Conservation (phyloP, 2,888 invertebrate genomes). For the Imbricaverruca yamaguchii region DNA sequence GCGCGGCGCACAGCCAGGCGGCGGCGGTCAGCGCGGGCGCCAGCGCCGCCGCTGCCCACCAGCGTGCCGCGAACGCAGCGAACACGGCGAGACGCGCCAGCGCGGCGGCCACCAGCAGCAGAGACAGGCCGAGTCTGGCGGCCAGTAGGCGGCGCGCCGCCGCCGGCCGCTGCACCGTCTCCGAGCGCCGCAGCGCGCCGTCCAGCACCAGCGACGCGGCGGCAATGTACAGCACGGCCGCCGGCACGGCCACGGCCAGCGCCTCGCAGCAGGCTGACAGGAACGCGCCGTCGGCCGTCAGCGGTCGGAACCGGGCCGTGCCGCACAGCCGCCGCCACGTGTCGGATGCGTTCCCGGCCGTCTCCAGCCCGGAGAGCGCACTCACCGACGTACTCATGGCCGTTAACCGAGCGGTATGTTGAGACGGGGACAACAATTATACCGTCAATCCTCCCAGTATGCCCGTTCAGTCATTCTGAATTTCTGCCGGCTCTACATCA, state of each 20-base stretch:
- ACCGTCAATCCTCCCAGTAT: neutral
- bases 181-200: slow-evolving; percentile 8
- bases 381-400: neutral
- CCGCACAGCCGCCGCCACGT: slow-evolving; percentile 16
- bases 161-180: neutral
- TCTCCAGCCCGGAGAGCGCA: neutral
- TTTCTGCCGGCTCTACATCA: neutral
- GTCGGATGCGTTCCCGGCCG: neutral
- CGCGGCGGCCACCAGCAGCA: slow-evolving; percentile 30
- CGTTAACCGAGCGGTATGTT: neutral
- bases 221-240: neutral
- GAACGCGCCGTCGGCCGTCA: neutral
- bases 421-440: neutral
- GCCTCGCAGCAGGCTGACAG: slow-evolving; percentile 12
- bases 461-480: neutral
- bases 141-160: slow-evolving; percentile 26
- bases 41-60: slow-evolving; percentile 26
- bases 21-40: neutral
- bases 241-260: neutral
- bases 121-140: slow-evolving; percentile 30
- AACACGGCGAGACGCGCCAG: slow-evolving; percentile 30
- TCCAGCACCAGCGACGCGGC: neutral
- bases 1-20: slow-evolving; percentile 1
- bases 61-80: slow-evolving; percentile 28
- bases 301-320: neutral